Percentiles rank a stretch among this genome's conserved stretches.
Evolutionary conservation across 92 coral and sea anemone genomes (phyloP).

Genomic region (Bergia puertoricense): DNA sequence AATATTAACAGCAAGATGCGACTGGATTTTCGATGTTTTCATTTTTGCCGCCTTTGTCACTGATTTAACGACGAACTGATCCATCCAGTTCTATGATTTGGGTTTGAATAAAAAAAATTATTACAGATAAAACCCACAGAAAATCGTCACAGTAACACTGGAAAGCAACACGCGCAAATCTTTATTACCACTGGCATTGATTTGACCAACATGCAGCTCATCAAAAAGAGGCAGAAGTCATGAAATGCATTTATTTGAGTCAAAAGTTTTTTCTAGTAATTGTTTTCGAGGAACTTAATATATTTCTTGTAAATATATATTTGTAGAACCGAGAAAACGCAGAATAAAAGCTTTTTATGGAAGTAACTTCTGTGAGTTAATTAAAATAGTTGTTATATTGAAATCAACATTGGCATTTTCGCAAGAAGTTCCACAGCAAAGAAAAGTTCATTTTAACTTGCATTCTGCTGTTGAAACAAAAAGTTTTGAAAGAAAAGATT

Average conservation of each 20-base stretch:
- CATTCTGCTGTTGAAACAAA: not conserved
- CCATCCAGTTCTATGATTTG: constrained; percentile 22
- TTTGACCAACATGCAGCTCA: not conserved
- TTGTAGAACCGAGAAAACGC: constrained; percentile 11
- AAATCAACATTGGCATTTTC: constrained; percentile 12
- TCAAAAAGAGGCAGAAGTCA: not conserved
- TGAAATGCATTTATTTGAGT: not conserved
- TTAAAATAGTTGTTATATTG: constrained; percentile 8
- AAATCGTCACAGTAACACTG: not conserved
- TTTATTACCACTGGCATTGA: not conserved
- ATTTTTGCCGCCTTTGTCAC: constrained; percentile 8
- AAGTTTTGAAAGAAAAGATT: not conserved
- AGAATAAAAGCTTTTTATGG: constrained; percentile 14
- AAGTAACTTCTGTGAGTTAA: not conserved
- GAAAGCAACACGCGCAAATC: constrained; percentile 2
- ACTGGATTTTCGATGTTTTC: constrained; percentile 22
- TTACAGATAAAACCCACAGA: not conserved
- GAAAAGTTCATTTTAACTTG: constrained; percentile 1
- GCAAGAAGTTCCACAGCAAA: constrained; percentile 18
- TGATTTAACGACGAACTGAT: constrained; percentile 20
- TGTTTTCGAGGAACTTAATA: constrained; percentile 2
- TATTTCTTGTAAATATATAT: constrained; percentile 6
- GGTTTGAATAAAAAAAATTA: constrained; percentile 8
- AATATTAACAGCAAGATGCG: constrained; percentile 25
- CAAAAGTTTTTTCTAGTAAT: not conserved